Percentiles rank a stretch among this genome's conserved stretches.
These are phyloP conservation scores for Heteromyza rotundicornis DNA, from an alignment of 2,888 invertebrate genomes.

Conservation along the genomic window DNA sequence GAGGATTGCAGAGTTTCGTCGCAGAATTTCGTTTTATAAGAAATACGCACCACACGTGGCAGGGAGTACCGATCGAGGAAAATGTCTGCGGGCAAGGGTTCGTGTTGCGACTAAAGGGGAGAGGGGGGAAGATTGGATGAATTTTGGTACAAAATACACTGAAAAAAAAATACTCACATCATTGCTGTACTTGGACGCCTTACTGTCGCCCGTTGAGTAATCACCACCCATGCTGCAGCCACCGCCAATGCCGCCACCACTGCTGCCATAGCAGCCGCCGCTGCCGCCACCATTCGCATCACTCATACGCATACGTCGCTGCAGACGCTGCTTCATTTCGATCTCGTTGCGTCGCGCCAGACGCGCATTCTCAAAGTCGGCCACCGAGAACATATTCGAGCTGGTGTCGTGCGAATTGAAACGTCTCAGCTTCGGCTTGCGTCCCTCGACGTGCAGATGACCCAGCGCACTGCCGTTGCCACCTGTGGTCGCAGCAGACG, in stretches of 20 bases:
- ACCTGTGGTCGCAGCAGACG: background rate
- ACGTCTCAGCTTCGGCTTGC: conserved; percentile 60
- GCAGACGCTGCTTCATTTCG: conserved; percentile 59
- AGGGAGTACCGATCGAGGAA: conserved; percentile 60
- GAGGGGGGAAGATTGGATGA: background rate
- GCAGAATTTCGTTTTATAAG: conserved; percentile 53
- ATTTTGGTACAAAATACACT: background rate
- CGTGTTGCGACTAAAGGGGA: conserved; percentile 52
- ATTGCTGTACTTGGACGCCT: conserved; percentile 60
- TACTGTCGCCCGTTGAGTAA: conserved; percentile 62
- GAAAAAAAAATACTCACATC: conserved; percentile 47
- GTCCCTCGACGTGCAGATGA: conserved; percentile 53
- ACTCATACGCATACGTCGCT: conserved; percentile 57
- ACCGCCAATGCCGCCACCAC: conserved; percentile 27
- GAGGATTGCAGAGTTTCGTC: conserved; percentile 61
- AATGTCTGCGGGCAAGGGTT: conserved; percentile 58
- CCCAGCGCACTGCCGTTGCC: conserved; percentile 23
- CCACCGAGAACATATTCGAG: conserved; percentile 63
- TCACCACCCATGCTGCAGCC: conserved; percentile 44
- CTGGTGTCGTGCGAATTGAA: conserved; percentile 63
- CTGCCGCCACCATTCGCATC: conserved; percentile 53
- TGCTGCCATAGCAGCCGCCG: conserved; percentile 35
- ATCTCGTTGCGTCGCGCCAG: conserved; percentile 62
- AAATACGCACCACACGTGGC: conserved; percentile 59
- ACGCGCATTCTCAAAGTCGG: conserved; percentile 62